Conservation (phyloP, 1,140 invertebrate genomes). For the Diachasmimorpha longicaudata region DNA sequence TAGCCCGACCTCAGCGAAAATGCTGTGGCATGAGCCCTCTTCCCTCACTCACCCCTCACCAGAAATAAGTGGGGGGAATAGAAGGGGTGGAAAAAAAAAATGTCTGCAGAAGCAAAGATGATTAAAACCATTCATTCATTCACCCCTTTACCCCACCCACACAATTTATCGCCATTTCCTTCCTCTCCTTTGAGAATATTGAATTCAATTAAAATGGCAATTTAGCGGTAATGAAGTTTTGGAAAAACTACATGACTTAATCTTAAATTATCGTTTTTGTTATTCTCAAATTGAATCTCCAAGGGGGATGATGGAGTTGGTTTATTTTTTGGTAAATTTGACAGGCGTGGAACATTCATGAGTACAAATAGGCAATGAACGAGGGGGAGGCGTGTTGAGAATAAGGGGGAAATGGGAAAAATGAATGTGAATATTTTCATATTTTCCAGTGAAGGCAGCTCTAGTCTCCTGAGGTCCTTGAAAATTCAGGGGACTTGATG, state of each 20-base stretch:
- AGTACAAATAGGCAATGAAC: background rate
- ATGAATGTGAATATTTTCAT: background rate
- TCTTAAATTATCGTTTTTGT: background rate
- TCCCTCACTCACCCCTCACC: no score
- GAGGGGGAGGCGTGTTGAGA: background rate
- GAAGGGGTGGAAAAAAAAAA: constrained; percentile 2
- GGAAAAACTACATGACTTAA: background rate
- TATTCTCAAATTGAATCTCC: background rate
- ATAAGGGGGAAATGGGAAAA: background rate
- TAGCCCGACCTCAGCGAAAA: constrained; percentile 6
- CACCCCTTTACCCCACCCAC: background rate
- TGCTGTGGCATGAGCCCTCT: background rate
- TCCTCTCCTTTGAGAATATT: background rate
- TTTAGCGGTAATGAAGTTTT: background rate
- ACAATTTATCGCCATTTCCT: background rate
- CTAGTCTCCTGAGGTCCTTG: background rate
- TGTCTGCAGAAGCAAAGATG: background rate
- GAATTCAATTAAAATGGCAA: constrained; percentile 7
- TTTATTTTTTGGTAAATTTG: background rate
- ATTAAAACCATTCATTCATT: constrained; percentile 22
- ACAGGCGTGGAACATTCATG: background rate
- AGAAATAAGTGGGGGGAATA: background rate
- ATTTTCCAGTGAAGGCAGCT: background rate
- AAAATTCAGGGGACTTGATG: constrained; percentile 5
- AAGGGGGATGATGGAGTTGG: no score